Base-by-base conservation (phyloP, 2,113 vertebrate genomes). In the Macquaria ambigua region DNA sequence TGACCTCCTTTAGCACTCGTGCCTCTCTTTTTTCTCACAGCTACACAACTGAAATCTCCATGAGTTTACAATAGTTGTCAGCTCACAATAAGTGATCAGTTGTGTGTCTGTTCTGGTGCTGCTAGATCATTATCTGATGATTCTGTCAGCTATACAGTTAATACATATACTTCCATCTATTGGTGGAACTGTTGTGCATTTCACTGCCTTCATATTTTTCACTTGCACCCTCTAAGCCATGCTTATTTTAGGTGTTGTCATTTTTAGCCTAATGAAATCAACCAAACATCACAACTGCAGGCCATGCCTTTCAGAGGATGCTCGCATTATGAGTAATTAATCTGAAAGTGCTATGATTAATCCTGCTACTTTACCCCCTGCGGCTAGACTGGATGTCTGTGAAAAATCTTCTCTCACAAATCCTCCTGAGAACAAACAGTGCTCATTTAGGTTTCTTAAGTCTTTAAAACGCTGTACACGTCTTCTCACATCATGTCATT, bases 291-390 rank as follows among this genome's bases (percentile, higher is more conserved):
- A 93, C 93, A 90, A 93, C 96, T 95, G 86, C 92, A 86, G 96
- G 95, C 95, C 90, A 94, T 94, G 95, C 95, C 93, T 95, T 95
- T 91, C 91, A 91, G 93, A 91, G 93, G 90, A 93, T 86, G 94
- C 93, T 92, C 69, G 90, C 94, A 95, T 96, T 95, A 96, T 95
- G 95, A 93, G 96, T 96, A 96, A 96, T 96, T 96, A 96, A 96
- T 95, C 93, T 94, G 92, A 95, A 96, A 96, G 95, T 95, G 95
- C 94, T 93, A 95, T 95, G 94, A 96, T 95, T 96, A 95, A 96
- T 95, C 93, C 91, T 92, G 93, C 92, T 93, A 94, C 90, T 88
- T 94, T 91, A 92, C 90, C 92, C 93, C 94, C 84, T 28, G 83
- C 83, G 95, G 95, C 90, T 20, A 89, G 85, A 84, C 87, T 87